Evolutionary conservation across 2,797 vertebrate species (phyloP), one percentile per base, ranked within the genome.

Genomic region (Melopsittacus undulatus): DNA sequence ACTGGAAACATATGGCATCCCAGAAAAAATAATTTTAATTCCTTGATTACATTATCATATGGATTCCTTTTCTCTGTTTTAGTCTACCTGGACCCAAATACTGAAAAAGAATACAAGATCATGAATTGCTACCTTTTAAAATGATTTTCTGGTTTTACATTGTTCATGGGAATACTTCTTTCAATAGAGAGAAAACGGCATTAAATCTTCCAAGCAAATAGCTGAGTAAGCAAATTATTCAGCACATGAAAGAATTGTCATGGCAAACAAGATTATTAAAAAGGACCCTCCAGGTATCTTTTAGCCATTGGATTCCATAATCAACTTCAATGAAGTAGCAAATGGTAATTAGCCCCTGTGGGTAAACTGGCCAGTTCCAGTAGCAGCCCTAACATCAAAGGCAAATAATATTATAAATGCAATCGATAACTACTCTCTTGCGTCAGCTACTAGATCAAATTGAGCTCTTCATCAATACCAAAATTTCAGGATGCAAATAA

Each of bases 341-440:
- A 93, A 90, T 91, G 57, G 11, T 95, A 95, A 97, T 96, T 86
- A 95, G 63, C 20, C 57, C 40, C 79, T 77, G 18, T 42, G 57
- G 68, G 46, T 42, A 62, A 48, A 80, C 74, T 23, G 38, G 34
- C 16, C 17, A 84, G 42, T 91, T 93, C 76, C 68, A 89, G 49
- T 49, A 82, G 49, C 30, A 83, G 17, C 20, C 36, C 29, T 63
- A 84, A 74, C 51, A 62, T 85, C 66, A 85, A 54, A 91, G 70
- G 67, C 56, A 89, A 92, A 94, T 73, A 72, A 62, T 67, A 36
- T 79, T 83, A 75, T 73, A 85, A 43, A 52, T 73, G 23, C 51
- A 86, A 84, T 64, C 80, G 54, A 77, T 90, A 89, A 63, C 70
- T 63, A 77, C 1, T 7, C 8, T 54, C 15, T 72, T 86, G 29